Evolutionary conservation across 2,888 invertebrate species (phyloP).

Genomic region (Sialis lutaria): DNA sequence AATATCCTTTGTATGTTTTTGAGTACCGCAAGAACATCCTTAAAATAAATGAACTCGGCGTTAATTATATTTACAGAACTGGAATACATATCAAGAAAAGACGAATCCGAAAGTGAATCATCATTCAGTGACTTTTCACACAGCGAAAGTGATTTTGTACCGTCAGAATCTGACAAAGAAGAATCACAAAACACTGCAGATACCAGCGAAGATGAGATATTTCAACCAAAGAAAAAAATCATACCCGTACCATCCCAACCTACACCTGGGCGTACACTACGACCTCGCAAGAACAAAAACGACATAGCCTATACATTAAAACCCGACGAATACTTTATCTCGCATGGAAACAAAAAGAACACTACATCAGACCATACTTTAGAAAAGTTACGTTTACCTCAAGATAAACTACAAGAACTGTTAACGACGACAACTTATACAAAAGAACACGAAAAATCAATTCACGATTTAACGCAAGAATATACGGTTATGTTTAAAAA

Average conservation of each 20-base stretch:
- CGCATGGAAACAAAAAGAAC: slow-evolving; percentile 40
- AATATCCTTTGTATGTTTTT: no score
- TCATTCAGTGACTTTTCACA: slow-evolving; percentile 27
- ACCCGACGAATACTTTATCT: slow-evolving; percentile 50
- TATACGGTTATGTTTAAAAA: slow-evolving; percentile 42
- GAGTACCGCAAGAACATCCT: no score
- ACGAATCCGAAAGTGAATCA: slow-evolving; percentile 17
- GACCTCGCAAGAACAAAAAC: slow-evolving; percentile 15
- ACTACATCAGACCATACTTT: slow-evolving; percentile 66
- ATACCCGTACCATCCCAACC: slow-evolving; percentile 15
- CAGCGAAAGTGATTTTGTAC: slow-evolving; percentile 29
- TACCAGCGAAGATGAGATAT: slow-evolving; percentile 14
- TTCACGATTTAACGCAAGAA: slow-evolving; percentile 34
- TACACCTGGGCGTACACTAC: slow-evolving; percentile 14
- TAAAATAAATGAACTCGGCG: no score
- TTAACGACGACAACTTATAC: slow-evolving; percentile 32
- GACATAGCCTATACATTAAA: slow-evolving; percentile 39
- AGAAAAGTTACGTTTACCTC: slow-evolving; percentile 50
- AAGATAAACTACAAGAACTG: slow-evolving; percentile 41
- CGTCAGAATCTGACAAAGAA: slow-evolving; percentile 19
- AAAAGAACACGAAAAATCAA: slow-evolving; percentile 36
- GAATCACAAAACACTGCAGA: slow-evolving; percentile 8
- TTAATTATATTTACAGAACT: no score
- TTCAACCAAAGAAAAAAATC: slow-evolving; percentile 13
- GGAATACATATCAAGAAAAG: no score